Percentiles rank a stretch among this genome's conserved stretches.
phyloP scores from a whole-genome alignment of 2,888 invertebrate species.

The Uropetala carovei region DNA sequence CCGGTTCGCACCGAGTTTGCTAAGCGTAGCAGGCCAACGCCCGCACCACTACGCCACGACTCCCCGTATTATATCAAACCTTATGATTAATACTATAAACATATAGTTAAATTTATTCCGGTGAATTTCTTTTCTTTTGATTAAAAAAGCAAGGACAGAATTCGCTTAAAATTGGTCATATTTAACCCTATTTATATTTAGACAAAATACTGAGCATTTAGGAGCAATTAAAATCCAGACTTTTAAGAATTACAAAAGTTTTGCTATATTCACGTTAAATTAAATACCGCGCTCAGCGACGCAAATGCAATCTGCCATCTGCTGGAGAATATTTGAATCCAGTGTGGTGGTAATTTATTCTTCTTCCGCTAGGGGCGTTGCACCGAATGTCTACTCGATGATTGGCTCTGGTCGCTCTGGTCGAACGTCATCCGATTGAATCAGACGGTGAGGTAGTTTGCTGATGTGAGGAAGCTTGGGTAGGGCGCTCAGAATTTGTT shows the following conservation, averaged over 20 bases:
- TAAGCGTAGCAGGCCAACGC: no score
- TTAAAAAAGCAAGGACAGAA: no score
- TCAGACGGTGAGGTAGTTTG: not conserved
- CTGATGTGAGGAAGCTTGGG: not conserved
- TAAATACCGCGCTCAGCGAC: not conserved
- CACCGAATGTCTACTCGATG: not conserved
- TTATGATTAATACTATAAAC: no score
- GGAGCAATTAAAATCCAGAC: not conserved
- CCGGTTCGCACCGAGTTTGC: no score
- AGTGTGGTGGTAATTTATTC: not conserved
- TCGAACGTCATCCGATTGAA: constrained; percentile 57
- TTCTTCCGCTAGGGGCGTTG: not conserved
- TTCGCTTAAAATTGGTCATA: no score
- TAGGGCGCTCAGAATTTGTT: not conserved
- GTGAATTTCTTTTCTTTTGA: no score
- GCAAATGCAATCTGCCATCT: not conserved
- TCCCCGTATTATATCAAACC: no score
- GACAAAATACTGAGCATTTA: not conserved
- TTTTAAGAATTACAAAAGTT: not conserved
- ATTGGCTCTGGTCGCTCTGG: no score
- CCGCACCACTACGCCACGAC: no score
- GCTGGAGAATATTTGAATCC: not conserved
- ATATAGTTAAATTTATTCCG: no score
- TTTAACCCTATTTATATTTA: not conserved
- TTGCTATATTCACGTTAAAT: not conserved